Percentiles rank a stretch among this genome's conserved stretches.
Conservation (phyloP, 2,888 invertebrate genomes). For the Andricus curvator region DNA sequence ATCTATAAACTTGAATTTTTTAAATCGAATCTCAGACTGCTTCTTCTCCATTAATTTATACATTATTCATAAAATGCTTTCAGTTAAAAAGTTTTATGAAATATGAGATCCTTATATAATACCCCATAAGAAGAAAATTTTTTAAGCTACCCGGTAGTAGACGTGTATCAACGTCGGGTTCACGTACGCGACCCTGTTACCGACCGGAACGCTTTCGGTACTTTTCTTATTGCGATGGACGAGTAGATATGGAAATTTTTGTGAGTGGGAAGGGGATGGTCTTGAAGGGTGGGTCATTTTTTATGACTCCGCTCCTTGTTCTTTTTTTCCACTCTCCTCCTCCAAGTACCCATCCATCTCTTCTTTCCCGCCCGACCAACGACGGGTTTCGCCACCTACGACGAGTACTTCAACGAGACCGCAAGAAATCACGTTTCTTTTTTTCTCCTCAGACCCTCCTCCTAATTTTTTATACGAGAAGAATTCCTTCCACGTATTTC, state of each 20-base stretch:
- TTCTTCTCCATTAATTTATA: no score
- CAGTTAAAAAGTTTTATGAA: neutral
- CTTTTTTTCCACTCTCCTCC: conserved; percentile 37
- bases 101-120: conserved; percentile 2
- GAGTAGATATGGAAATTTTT: conserved; percentile 57
- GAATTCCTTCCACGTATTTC: conserved; percentile 16
- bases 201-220: conserved; percentile 56
- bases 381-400: conserved; percentile 36
- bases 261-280: conserved; percentile 49
- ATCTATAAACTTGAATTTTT: no score
- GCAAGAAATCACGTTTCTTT: conserved; percentile 26
- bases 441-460: neutral
- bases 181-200: conserved; percentile 55
- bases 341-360: conserved; percentile 39
- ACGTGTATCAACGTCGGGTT: conserved; percentile 42
- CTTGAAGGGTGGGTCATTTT: conserved; percentile 53
- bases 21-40: no score
- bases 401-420: conserved; percentile 30
- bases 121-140: neutral
- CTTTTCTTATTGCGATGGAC: conserved; percentile 55
- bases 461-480: conserved; percentile 3
- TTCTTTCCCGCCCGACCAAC: conserved; percentile 25
- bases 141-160: conserved; percentile 8
- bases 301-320: conserved; percentile 51
- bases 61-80: neutral